Percentiles rank a stretch among this genome's conserved stretches.
Evolutionary conservation across 2,113 vertebrate genomes (phyloP).

Genomic region (Chaetops frenatus): DNA sequence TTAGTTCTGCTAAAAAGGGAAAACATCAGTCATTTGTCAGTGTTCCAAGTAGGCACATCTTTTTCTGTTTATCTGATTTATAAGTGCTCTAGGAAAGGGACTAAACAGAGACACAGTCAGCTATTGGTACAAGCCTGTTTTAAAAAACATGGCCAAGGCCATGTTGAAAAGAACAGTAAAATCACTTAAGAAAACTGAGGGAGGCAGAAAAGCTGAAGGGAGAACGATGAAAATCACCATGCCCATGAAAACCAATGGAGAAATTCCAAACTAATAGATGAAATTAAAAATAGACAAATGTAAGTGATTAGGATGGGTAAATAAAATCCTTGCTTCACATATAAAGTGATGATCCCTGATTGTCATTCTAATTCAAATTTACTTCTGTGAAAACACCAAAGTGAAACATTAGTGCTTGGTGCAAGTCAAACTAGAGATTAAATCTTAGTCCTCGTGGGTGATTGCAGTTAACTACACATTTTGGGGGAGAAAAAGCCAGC

Average conservation of each 20-base stretch:
- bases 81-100: neutral
- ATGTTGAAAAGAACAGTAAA: neutral
- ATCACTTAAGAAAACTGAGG: neutral
- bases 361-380: neutral
- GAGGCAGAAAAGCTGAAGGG: neutral
- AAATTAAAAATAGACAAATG: neutral
- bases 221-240: accelerated
- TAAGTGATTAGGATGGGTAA: neutral
- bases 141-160: neutral
- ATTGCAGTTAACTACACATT: neutral
- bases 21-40: neutral
- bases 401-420: neutral
- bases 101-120: neutral
- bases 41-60: neutral
- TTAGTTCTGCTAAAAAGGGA: neutral
- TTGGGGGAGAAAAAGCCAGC: neutral
- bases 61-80: neutral
- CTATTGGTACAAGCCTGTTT: neutral
- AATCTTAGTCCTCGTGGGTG: neutral
- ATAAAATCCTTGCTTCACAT: neutral
- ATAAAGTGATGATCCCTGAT: neutral
- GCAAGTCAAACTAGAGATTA: neutral
- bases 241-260: neutral
- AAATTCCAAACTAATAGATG: neutral
- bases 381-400: neutral